phyloP scores from a whole-genome alignment of 2,113 vertebrate species.

The Raphicerus campestris region DNA sequence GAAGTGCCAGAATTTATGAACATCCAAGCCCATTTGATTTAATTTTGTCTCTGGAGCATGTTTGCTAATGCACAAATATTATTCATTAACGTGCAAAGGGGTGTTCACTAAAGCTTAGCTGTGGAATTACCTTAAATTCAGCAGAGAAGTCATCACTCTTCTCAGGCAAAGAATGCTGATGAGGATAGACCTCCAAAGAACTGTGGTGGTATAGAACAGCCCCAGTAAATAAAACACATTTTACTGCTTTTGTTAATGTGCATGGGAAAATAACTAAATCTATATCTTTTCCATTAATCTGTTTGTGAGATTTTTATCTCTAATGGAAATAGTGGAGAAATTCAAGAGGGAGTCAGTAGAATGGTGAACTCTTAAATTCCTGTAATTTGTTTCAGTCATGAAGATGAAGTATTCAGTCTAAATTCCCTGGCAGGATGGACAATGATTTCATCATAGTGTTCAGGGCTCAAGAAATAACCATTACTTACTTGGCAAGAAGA shows the following conservation, averaged over 20 bases:
- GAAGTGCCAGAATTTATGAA: slow-evolving; percentile 60
- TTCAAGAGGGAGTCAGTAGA: neutral
- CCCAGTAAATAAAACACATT: slow-evolving; percentile 68
- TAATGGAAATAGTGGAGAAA: neutral
- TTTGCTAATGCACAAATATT: slow-evolving; percentile 68
- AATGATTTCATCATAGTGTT: neutral
- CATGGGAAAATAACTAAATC: neutral
- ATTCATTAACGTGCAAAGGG: slow-evolving; percentile 29
- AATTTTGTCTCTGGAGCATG: slow-evolving; percentile 45
- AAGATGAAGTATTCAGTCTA: neutral
- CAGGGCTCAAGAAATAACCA: neutral
- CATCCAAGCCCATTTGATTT: slow-evolving; percentile 44
- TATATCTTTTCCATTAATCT: slow-evolving; percentile 12
- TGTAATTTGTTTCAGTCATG: neutral
- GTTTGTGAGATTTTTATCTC: neutral
- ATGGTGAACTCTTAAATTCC: neutral
- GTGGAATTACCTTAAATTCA: slow-evolving; percentile 83
- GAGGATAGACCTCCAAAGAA: slow-evolving; percentile 78
- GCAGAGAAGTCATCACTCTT: slow-evolving; percentile 87
- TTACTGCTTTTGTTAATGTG: neutral
- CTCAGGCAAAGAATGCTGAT: slow-evolving; percentile 76
- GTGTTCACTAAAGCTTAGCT: slow-evolving; percentile 40
- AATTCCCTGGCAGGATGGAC: neutral
- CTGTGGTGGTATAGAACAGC: slow-evolving; percentile 83
- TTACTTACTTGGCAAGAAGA: neutral